These are phyloP conservation scores for Elachura formosa DNA, from an alignment of 2,113 vertebrate species.

Conservation along the genomic window DNA sequence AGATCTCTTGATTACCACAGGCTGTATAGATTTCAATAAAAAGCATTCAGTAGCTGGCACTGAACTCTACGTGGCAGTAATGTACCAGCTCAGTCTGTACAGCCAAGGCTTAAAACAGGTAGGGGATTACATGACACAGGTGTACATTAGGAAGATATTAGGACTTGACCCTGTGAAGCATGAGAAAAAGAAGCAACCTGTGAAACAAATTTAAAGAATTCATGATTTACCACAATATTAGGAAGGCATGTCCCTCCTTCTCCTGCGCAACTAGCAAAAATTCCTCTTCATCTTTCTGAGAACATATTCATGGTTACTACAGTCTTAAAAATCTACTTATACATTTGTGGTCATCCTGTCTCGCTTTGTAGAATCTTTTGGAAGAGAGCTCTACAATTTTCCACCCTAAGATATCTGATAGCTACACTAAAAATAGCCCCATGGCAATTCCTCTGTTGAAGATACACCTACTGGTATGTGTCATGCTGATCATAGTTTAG, in stretches of 20 bases:
- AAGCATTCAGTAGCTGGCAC: constrained; percentile 1
- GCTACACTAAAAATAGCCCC: constrained; percentile 24
- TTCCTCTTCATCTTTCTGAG: neutral
- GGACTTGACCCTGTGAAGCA: neutral
- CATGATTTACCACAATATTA: neutral
- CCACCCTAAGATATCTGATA: constrained; percentile 42
- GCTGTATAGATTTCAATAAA: neutral
- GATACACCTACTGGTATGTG: constrained; percentile 46
- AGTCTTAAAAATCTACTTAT: neutral
- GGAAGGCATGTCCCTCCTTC: neutral
- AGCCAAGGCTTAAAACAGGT: constrained; percentile 11
- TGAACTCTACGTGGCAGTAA: constrained; percentile 38
- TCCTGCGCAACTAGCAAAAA: neutral
- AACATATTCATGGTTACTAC: neutral
- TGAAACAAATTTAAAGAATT: neutral
- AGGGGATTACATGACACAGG: neutral
- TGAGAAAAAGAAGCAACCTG: neutral
- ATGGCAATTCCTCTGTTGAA: constrained; percentile 14
- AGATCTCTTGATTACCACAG: neutral
- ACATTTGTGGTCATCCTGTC: constrained; percentile 13
- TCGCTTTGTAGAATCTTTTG: constrained; percentile 17
- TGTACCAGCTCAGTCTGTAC: neutral
- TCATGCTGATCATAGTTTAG: neutral
- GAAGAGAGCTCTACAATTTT: constrained; percentile 37
- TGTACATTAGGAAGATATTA: constrained; percentile 1